phyloP scores from a whole-genome alignment of 2,797 vertebrate genomes.

The Neomorphus geoffroyi region DNA sequence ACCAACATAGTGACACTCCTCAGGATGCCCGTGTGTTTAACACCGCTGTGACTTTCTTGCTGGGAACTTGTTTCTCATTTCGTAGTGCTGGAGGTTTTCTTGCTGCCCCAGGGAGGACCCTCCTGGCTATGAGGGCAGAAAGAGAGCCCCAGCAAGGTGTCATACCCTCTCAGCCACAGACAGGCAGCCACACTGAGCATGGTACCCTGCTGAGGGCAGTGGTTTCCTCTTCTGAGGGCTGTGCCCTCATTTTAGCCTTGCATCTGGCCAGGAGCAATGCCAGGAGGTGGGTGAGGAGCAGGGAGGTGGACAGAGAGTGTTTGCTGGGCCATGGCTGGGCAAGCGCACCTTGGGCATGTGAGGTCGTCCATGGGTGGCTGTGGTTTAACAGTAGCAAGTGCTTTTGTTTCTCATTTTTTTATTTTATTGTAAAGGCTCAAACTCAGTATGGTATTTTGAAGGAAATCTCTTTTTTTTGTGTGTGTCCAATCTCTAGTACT shows the following conservation, averaged over 20 bases:
- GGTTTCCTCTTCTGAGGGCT: background rate
- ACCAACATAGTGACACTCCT: accelerated
- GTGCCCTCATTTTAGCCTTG: background rate
- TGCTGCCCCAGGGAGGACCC: no score
- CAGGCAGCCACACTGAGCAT: background rate
- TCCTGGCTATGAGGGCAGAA: accelerated
- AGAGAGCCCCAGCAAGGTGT: accelerated
- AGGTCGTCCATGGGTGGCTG: background rate
- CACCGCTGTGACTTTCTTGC: accelerated
- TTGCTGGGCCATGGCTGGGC: accelerated
- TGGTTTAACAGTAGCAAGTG: background rate
- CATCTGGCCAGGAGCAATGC: background rate
- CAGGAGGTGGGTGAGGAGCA: background rate
- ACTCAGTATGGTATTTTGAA: background rate
- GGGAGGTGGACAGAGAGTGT: background rate
- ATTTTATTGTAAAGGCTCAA: background rate
- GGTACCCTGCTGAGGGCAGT: accelerated
- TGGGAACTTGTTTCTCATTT: background rate
- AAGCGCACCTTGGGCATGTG: accelerated
- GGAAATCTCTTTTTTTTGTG: background rate
- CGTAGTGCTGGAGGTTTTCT: accelerated
- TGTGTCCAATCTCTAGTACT: background rate
- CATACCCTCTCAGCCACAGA: accelerated
- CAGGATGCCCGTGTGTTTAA: accelerated
- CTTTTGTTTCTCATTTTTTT: background rate